phyloP scores from a whole-genome alignment of 2,888 invertebrate species.

The Tetheella fluctuosa region DNA sequence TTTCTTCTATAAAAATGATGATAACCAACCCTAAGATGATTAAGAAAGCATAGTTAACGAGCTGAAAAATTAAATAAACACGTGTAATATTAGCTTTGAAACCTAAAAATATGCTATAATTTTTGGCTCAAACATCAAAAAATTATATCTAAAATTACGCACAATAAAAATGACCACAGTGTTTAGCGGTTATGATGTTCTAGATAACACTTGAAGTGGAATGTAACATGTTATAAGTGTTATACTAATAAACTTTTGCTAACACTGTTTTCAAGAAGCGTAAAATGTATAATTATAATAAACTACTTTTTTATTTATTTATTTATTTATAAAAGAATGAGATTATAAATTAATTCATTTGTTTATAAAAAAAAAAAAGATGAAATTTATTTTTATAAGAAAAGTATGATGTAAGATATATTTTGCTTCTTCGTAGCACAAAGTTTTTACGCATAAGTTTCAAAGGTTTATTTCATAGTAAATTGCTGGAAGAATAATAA shows the following conservation, averaged over 20 bases:
- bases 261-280: not conserved
- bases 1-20: too few species aligned
- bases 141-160: constrained; percentile 62
- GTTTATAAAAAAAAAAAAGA: not conserved
- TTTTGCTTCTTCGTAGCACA: not conserved
- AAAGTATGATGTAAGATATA: not conserved
- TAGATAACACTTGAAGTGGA: constrained; percentile 33
- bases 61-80: not conserved
- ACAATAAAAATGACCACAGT: constrained; percentile 57
- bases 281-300: not conserved
- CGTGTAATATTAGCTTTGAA: constrained; percentile 29
- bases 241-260: not conserved
- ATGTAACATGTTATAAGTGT: not conserved
- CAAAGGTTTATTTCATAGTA: constrained; percentile 1
- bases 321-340: too few species aligned
- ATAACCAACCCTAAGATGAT: not conserved
- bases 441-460: constrained; percentile 8
- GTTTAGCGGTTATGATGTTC: constrained; percentile 40
- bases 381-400: not conserved
- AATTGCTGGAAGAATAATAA: not conserved
- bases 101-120: constrained; percentile 38
- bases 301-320: too few species aligned
- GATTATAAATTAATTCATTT: too few species aligned
- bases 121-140: constrained; percentile 66
- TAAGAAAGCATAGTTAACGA: not conserved